phyloP scores from a whole-genome alignment of 2,113 vertebrate species.

The Micronycteris hirsuta region DNA sequence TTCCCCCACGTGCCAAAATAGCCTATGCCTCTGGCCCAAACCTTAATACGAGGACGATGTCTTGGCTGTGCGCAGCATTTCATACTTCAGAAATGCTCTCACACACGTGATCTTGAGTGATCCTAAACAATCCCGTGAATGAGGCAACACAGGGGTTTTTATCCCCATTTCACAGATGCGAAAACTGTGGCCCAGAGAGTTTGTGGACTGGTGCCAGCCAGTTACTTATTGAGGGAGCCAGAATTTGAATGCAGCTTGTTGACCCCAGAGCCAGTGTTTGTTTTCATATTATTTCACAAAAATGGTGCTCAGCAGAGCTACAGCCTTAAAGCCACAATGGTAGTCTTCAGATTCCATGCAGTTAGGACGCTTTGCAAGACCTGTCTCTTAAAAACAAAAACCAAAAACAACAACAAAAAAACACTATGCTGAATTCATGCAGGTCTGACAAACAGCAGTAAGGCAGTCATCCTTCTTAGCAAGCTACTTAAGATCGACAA shows the following conservation, averaged over 20 bases:
- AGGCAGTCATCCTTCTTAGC: slow-evolving; percentile 19
- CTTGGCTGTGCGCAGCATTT: background rate
- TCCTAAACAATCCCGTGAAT: background rate
- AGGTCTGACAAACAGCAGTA: slow-evolving; percentile 40
- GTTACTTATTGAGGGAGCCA: background rate
- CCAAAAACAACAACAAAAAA: background rate
- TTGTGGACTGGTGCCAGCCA: background rate
- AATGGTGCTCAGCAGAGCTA: slow-evolving; percentile 17
- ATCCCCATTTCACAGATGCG: background rate
- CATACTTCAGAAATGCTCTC: background rate
- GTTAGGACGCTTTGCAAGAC: background rate
- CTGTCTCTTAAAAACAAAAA: background rate
- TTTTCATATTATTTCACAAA: slow-evolving; percentile 8
- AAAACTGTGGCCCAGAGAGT: background rate
- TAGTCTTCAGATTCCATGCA: slow-evolving; percentile 42
- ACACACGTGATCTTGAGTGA: background rate
- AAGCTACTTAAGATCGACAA: slow-evolving; percentile 26
- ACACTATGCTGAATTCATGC: slow-evolving; percentile 32
- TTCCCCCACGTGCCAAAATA: background rate
- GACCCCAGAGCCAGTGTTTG: background rate
- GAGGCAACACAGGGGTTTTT: background rate
- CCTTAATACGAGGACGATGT: background rate
- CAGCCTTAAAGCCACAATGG: slow-evolving; percentile 31
- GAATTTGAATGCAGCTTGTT: background rate
- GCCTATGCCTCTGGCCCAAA: background rate